These are phyloP conservation scores for Myripristis jacobus DNA, from an alignment of 2,797 vertebrate genomes.

Conservation along the genomic window DNA sequence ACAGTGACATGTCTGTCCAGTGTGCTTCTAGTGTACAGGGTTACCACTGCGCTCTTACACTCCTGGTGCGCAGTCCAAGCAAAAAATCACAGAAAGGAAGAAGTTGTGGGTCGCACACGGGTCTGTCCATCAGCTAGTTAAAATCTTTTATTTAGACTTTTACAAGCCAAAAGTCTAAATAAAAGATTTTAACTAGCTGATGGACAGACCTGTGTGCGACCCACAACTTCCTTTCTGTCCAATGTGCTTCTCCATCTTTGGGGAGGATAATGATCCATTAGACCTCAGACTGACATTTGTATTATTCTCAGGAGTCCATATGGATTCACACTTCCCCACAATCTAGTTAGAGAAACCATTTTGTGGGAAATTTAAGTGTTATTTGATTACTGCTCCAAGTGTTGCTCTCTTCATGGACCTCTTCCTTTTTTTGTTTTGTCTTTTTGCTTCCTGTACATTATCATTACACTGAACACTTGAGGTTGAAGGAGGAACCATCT, in stretches of 20 bases:
- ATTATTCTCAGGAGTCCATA: constrained; percentile 66
- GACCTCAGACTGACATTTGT: constrained; percentile 61
- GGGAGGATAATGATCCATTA: constrained; percentile 59
- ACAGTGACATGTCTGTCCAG: not conserved
- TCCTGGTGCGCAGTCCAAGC: too few relatives aligned
- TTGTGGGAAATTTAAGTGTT: constrained; percentile 75
- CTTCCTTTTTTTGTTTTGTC: constrained; percentile 50
- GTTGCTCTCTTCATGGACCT: constrained; percentile 47
- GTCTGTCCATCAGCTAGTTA: too few relatives aligned
- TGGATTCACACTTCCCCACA: constrained; percentile 75
- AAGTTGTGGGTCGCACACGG: too few relatives aligned
- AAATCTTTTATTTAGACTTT: too few relatives aligned
- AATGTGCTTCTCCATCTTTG: constrained; percentile 17
- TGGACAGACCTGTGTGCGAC: too few relatives aligned
- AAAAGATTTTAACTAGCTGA: too few relatives aligned
- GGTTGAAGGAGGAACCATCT: constrained; percentile 28
- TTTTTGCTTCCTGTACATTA: constrained; percentile 43
- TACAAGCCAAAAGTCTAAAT: too few relatives aligned
- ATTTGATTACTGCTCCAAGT: constrained; percentile 79
- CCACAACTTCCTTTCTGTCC: too few relatives aligned
- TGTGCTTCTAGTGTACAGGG: too few relatives aligned
- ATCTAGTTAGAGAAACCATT: constrained; percentile 82
- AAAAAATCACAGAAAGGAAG: too few relatives aligned
- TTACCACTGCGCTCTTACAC: too few relatives aligned
- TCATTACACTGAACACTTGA: constrained; percentile 24